These are phyloP conservation scores for Apostichopus leukothele DNA, from an alignment of 53 echinoderm and acorn worm genomes.

Conservation along the genomic window DNA sequence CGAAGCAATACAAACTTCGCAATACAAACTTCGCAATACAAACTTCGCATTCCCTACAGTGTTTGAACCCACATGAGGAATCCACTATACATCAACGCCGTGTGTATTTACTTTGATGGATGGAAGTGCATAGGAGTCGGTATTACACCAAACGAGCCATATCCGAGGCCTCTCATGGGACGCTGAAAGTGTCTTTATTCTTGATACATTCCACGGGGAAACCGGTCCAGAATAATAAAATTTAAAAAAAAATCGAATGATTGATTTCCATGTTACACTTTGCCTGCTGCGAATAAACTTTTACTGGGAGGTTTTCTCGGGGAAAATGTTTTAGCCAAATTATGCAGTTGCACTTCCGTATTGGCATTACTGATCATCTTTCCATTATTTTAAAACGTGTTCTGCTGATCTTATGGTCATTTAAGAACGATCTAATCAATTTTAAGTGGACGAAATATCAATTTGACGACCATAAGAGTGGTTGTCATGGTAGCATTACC, in stretches of 20 bases:
- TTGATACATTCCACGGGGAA: background rate
- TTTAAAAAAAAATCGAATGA: background rate
- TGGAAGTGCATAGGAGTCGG: background rate
- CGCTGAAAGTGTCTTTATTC: background rate
- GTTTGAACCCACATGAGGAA: too few species aligned
- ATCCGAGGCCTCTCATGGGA: too few species aligned
- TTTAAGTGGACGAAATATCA: background rate
- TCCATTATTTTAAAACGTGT: conserved; percentile 11
- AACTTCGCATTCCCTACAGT: too few species aligned
- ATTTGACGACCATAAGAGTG: background rate
- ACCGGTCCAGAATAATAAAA: background rate
- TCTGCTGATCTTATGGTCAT: background rate
- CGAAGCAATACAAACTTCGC: too few species aligned
- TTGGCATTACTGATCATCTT: background rate
- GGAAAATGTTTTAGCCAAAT: too few species aligned
- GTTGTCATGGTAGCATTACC: background rate
- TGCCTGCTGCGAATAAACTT: background rate
- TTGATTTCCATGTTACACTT: background rate
- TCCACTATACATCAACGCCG: too few species aligned
- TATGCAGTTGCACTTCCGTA: background rate
- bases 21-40: too few species aligned
- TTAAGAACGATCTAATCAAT: background rate
- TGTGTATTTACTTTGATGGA: background rate
- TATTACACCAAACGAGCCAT: background rate
- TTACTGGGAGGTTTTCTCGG: background rate